Evolutionary conservation across 2,113 vertebrate genomes (phyloP).

Genomic region (Okapia johnstoni): DNA sequence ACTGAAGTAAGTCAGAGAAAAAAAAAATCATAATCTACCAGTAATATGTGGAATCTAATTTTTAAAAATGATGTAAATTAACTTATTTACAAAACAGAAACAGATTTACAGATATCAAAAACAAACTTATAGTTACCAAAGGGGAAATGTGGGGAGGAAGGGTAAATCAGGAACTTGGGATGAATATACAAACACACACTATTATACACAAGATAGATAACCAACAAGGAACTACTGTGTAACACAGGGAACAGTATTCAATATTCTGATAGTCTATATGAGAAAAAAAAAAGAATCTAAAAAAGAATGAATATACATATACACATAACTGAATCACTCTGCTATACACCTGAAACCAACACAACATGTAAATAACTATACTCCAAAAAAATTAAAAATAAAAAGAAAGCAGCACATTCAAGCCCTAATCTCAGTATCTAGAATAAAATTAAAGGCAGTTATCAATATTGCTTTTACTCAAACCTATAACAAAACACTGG

Average conservation of each 20-base stretch:
- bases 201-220: background rate
- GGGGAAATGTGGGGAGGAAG: background rate
- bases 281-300: background rate
- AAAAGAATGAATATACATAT: background rate
- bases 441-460: constrained; percentile 11
- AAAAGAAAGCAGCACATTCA: background rate
- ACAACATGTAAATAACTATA: background rate
- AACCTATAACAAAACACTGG: background rate
- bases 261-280: background rate
- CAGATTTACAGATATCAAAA: background rate
- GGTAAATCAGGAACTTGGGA: background rate
- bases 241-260: background rate
- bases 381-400: background rate
- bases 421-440: background rate
- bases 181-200: background rate
- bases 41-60: background rate
- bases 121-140: background rate
- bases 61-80: background rate
- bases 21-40: background rate
- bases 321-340: background rate
- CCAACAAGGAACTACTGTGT: background rate
- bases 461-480: background rate
- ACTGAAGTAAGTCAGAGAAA: background rate
- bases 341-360: background rate
- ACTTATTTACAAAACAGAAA: background rate